Percentiles rank a stretch among this genome's conserved stretches.
Conservation (phyloP, 2,797 vertebrate species). For the Hemitrygon akajei region DNA sequence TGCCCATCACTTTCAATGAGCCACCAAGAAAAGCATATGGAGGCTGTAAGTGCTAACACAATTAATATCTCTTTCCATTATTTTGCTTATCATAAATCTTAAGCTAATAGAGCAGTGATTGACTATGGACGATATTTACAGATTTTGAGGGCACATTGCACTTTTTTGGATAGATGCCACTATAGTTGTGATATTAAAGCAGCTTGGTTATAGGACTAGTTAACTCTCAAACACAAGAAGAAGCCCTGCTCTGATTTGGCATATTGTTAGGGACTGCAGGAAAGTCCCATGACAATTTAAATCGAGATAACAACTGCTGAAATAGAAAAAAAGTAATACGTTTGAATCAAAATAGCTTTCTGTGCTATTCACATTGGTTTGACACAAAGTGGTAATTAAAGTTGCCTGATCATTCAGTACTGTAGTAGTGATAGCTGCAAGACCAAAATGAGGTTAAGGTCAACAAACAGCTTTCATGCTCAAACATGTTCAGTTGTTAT, state of each 20-base stretch:
- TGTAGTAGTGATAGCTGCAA: not conserved
- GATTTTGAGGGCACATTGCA: too few species aligned
- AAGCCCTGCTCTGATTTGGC: too few species aligned
- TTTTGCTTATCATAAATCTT: too few species aligned
- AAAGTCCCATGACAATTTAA: not conserved
- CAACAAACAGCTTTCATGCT: not conserved
- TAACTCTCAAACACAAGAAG: too few species aligned
- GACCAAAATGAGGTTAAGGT: not conserved
- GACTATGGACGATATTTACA: too few species aligned
- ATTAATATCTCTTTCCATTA: too few species aligned
- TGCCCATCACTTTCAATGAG: not conserved
- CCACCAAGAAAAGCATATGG: not conserved
- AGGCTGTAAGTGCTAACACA: too few species aligned
- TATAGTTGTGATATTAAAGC: too few species aligned
- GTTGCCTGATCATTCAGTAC: not conserved
- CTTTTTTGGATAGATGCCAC: too few species aligned
- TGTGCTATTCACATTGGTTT: not conserved
- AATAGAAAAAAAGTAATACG: not conserved
- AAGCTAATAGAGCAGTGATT: too few species aligned
- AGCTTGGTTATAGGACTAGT: too few species aligned
- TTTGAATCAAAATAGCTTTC: not conserved
- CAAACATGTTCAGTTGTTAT: not conserved
- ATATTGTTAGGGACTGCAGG: not conserved
- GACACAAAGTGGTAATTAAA: not conserved
- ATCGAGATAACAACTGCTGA: not conserved